Percentiles rank a stretch among this genome's conserved stretches.
These are phyloP conservation scores for Drosophila pectinifera DNA, from an alignment of 1,140 invertebrate genomes.

Conservation along the genomic window DNA sequence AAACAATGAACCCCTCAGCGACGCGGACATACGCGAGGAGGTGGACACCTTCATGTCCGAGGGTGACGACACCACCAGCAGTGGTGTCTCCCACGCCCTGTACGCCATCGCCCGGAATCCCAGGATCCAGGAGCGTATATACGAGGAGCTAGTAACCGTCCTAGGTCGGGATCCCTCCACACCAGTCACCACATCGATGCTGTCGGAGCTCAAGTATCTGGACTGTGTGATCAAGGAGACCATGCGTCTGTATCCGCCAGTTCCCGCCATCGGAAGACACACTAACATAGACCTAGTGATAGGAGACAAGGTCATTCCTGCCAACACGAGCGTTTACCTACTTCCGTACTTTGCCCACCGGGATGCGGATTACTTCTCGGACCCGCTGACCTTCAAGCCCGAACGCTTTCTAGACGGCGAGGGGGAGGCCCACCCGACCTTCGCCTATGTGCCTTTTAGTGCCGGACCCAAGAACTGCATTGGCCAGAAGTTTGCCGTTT, in stretches of 20 bases:
- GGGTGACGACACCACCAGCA: slow-evolving; percentile 85
- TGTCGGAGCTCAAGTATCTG: slow-evolving; percentile 86
- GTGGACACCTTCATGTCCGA: slow-evolving; percentile 92
- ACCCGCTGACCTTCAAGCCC: slow-evolving; percentile 86
- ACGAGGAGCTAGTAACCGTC: slow-evolving; percentile 87
- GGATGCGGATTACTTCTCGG: slow-evolving; percentile 56
- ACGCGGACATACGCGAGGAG: slow-evolving; percentile 90
- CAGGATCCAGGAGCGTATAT: slow-evolving; percentile 85
- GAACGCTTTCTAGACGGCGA: slow-evolving; percentile 87
- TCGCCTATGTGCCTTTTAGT: slow-evolving; percentile 88
- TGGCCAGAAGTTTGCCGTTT: slow-evolving; percentile 91
- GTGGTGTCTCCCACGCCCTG: slow-evolving; percentile 64
- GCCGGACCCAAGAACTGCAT: slow-evolving; percentile 88
- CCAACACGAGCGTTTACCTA: slow-evolving; percentile 72
- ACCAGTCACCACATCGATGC: slow-evolving; percentile 76
- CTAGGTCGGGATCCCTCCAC: slow-evolving; percentile 83
- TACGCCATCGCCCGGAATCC: slow-evolving; percentile 62
- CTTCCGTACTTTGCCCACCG: slow-evolving; percentile 77
- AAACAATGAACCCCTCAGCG: slow-evolving; percentile 86
- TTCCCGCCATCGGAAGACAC: slow-evolving; percentile 86
- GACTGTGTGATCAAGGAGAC: slow-evolving; percentile 86
- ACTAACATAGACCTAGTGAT: slow-evolving; percentile 77
- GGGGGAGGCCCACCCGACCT: slow-evolving; percentile 77
- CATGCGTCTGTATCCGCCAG: slow-evolving; percentile 86
- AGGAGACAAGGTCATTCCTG: slow-evolving; percentile 49